These are phyloP conservation scores for Chrysocyon brachyurus DNA, from an alignment of 2,797 vertebrate genomes.

Conservation along the genomic window DNA sequence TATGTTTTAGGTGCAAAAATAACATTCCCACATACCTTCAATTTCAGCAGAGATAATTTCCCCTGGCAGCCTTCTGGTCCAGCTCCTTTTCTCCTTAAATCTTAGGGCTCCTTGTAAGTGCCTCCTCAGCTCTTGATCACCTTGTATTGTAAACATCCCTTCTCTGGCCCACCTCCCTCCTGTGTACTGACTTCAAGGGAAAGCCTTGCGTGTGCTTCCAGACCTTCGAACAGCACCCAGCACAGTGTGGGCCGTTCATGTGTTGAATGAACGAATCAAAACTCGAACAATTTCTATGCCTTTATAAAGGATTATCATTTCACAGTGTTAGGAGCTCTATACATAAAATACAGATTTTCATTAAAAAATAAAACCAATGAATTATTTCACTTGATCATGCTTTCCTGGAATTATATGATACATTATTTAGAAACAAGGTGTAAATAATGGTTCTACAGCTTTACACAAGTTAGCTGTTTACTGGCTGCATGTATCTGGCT, in stretches of 20 bases:
- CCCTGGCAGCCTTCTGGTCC: background rate
- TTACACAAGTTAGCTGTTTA: background rate
- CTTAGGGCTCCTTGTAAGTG: background rate
- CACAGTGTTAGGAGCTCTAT: background rate
- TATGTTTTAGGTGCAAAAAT: background rate
- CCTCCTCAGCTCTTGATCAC: background rate
- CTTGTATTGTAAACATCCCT: background rate
- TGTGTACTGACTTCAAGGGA: background rate
- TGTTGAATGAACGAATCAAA: background rate
- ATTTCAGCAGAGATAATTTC: background rate
- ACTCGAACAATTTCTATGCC: background rate
- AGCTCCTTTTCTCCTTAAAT: background rate
- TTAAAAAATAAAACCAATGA: conserved; percentile 43
- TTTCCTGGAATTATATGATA: conserved; percentile 28
- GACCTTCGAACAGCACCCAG: background rate
- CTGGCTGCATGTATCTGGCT: background rate
- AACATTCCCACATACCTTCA: background rate
- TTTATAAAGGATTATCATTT: background rate
- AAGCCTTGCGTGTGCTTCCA: background rate
- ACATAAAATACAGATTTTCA: conserved; percentile 1
- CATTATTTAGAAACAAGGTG: conserved; percentile 2
- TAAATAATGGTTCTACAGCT: background rate
- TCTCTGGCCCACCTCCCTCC: background rate
- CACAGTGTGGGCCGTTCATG: background rate
- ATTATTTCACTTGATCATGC: conserved; percentile 32